Percentiles rank a stretch among this genome's conserved stretches.
Evolutionary conservation across 1,140 invertebrate species (phyloP).

Genomic region (Drosophila kikkawai): DNA sequence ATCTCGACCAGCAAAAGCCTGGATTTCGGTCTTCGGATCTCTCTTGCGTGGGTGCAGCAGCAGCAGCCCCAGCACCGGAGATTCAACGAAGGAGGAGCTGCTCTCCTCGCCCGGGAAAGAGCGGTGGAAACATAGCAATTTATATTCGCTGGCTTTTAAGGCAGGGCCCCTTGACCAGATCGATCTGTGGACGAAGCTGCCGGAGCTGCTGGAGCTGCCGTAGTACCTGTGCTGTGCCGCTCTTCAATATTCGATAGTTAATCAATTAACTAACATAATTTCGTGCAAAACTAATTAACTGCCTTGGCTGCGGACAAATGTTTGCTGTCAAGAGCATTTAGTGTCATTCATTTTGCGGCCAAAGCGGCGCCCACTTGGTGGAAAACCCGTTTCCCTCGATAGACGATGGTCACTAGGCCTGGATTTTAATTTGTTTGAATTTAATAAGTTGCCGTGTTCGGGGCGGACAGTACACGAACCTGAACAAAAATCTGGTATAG

Average conservation of each 20-base stretch:
- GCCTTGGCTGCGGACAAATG: conserved; percentile 66
- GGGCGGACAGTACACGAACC: conserved; percentile 22
- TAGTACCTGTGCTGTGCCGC: conserved; percentile 8
- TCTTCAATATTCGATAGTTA: conserved; percentile 60
- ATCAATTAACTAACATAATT: conserved; percentile 83
- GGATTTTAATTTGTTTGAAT: conserved; percentile 62
- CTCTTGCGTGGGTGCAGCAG: conserved; percentile 68
- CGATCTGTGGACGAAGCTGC: conserved; percentile 18
- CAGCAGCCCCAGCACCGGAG: not conserved
- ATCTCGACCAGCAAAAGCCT: not conserved
- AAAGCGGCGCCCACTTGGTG: conserved; percentile 67
- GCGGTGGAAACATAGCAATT: conserved; percentile 44
- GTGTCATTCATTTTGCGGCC: conserved; percentile 75
- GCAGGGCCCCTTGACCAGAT: conserved; percentile 47
- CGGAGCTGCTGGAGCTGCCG: conserved; percentile 6
- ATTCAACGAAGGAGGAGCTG: conserved; percentile 2
- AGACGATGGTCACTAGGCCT: not conserved
- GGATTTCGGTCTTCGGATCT: conserved; percentile 36
- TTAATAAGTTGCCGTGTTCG: conserved; percentile 55
- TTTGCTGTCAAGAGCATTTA: conserved; percentile 78
- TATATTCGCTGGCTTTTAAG: conserved; percentile 63
- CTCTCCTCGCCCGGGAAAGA: conserved; percentile 23
- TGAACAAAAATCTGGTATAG: not conserved
- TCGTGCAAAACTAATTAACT: conserved; percentile 82
- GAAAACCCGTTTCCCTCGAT: conserved; percentile 50